These are phyloP conservation scores for Ophion obscuratus DNA, from an alignment of 2,888 invertebrate species.

Conservation along the genomic window DNA sequence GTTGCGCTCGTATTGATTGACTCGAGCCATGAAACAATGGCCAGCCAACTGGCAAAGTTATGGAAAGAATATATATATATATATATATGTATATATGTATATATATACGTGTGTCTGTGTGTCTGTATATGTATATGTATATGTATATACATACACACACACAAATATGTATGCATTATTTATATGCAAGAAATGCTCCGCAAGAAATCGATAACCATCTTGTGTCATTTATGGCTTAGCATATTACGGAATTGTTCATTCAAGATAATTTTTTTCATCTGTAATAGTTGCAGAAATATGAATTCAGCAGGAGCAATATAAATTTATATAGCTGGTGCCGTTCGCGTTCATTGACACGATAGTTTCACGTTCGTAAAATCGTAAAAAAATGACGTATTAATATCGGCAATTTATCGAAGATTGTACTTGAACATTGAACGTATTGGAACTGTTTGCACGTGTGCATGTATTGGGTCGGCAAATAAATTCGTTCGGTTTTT, in stretches of 20 bases:
- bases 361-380: background rate
- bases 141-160: background rate
- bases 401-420: background rate
- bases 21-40: constrained; percentile 29
- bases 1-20: constrained; percentile 46
- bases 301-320: background rate
- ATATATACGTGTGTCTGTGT: background rate
- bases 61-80: background rate
- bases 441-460: too few species aligned
- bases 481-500: too few species aligned
- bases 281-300: background rate
- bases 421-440: too few species aligned
- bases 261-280: background rate
- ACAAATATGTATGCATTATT: background rate
- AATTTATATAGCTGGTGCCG: background rate
- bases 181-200: background rate
- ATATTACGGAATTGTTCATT: background rate
- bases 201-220: background rate
- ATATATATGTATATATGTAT: background rate
- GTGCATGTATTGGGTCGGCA: too few species aligned
- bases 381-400: background rate
- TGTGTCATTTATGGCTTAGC: background rate
- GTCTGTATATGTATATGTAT: too few species aligned
- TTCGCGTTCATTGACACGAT: background rate
- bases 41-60: constrained; percentile 24